A percentile compares a stretch with the other conserved stretches of the same genome.
Evolutionary conservation across 2,113 vertebrate genomes (phyloP).

Genomic region (Serinus canaria): DNA sequence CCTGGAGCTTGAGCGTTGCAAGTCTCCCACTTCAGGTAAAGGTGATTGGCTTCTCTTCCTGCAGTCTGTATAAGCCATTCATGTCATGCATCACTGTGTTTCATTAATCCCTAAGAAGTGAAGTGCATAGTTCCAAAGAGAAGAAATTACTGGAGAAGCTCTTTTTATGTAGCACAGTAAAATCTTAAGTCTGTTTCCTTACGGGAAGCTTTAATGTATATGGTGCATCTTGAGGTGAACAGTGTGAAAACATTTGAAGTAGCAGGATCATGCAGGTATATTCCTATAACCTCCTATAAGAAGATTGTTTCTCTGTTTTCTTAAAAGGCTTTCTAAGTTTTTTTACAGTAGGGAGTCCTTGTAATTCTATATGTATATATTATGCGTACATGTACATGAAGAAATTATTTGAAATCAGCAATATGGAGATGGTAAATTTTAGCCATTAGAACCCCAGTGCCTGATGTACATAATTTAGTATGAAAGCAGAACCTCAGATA

Average conservation of each 20-base stretch:
- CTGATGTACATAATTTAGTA: not conserved
- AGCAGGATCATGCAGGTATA: not conserved
- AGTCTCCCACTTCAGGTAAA: constrained; percentile 97
- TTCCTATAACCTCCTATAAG: not conserved
- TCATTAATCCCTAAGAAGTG: constrained; percentile 31
- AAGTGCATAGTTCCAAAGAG: constrained; percentile 15
- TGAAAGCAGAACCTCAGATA: not conserved
- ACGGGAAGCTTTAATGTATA: not conserved
- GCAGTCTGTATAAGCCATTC: constrained; percentile 50
- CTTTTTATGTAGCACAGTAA: not conserved
- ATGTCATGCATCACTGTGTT: constrained; percentile 51
- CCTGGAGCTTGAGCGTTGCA: constrained; percentile 93
- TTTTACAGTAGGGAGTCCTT: not conserved
- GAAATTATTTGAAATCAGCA: not conserved
- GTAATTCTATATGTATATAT: not conserved
- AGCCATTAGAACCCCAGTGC: not conserved
- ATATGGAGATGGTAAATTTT: not conserved
- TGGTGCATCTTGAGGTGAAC: not conserved
- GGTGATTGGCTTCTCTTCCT: constrained; percentile 48
- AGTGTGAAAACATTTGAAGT: not conserved
- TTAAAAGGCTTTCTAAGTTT: not conserved
- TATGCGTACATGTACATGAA: not conserved
- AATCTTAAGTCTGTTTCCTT: not conserved
- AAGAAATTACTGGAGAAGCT: not conserved
- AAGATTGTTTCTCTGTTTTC: not conserved